phyloP scores from a whole-genome alignment of 2,888 invertebrate species.

The Epistrophe grossulariae region DNA sequence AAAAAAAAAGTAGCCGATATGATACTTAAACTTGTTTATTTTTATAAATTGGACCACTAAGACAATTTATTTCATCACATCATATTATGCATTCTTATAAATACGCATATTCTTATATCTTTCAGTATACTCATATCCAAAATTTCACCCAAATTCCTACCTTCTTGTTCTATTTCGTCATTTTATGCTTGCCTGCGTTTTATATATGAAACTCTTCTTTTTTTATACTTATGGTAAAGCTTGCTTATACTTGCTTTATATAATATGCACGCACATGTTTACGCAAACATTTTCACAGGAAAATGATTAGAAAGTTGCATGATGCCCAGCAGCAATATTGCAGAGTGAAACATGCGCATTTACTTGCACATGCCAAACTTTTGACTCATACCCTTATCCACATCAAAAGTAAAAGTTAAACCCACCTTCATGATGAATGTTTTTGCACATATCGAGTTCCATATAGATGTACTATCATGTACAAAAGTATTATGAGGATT shows the following conservation, averaged over 20 bases:
- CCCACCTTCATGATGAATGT: background rate
- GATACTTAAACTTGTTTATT: too few species aligned
- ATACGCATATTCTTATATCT: background rate
- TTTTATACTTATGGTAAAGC: background rate
- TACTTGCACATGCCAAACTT: slow-evolving; percentile 71
- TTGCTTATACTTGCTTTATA: slow-evolving; percentile 8
- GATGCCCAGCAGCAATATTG: slow-evolving; percentile 44
- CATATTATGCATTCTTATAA: background rate
- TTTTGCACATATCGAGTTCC: too few species aligned
- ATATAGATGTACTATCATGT: too few species aligned
- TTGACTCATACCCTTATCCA: slow-evolving; percentile 33
- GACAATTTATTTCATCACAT: too few species aligned
- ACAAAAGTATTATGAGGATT: too few species aligned
- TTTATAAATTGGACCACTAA: too few species aligned
- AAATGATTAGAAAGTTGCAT: slow-evolving; percentile 62
- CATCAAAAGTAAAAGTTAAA: background rate
- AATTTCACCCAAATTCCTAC: slow-evolving; percentile 58
- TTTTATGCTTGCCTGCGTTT: slow-evolving; percentile 51
- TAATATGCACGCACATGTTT: slow-evolving; percentile 63
- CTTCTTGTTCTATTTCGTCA: slow-evolving; percentile 40
- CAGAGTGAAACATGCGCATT: slow-evolving; percentile 75
- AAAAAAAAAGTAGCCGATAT: too few species aligned
- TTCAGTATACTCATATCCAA: background rate
- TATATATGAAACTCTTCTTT: background rate
- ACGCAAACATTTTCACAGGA: slow-evolving; percentile 46